Evolutionary conservation across 2,113 vertebrate genomes (phyloP), one percentile per base, ranked within the genome.

Genomic region (Mungos mungo): DNA sequence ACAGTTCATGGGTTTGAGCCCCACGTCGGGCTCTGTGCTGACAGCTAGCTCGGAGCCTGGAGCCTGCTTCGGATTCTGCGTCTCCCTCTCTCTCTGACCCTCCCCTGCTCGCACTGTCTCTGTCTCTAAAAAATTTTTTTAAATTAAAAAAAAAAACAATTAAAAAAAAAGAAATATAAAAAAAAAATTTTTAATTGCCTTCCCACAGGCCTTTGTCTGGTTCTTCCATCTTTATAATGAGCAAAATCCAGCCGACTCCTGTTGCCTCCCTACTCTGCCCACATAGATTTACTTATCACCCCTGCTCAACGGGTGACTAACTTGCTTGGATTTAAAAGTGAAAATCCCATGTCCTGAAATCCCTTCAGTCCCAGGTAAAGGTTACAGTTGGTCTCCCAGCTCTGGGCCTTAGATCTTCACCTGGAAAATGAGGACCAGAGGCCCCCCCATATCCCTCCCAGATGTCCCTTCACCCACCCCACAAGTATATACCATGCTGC

Each of bases 311-410:
- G 54, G n/a, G 54, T 41, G 54, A 72, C 21, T 15, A 23, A 27
- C 14, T 68, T 68, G n/a, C 86, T 66, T 72, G n/a, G 65, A 93
- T 77, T 88, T 93, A 60, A 93, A 96, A 79, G 60, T 33, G 21
- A 25, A 95, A 54, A 25, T 45, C 27, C 47, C 7, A 33, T 1
- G 1, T 93, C 50, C 57, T 71, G 93, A 92, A 80, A 86, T 50
- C 57, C 31, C 66, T 10, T 90, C 15, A 41, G 52, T 82, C 57
- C 19, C 11, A 8, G 50, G 87, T 33, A 91, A 89, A 76, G 2
- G 21, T 72, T 23, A 86, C 31, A 50, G 65, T 41, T 54, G 45
- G 66, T 95, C n/a, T 16, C 23, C 29, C 35, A 27, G 31, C 13
- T 65, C 52, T 54, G 25, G 54, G 23, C 38, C 68, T 77, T 68